These are phyloP conservation scores for Piscicola geometra DNA, from an alignment of 2,888 invertebrate species.

Conservation along the genomic window DNA sequence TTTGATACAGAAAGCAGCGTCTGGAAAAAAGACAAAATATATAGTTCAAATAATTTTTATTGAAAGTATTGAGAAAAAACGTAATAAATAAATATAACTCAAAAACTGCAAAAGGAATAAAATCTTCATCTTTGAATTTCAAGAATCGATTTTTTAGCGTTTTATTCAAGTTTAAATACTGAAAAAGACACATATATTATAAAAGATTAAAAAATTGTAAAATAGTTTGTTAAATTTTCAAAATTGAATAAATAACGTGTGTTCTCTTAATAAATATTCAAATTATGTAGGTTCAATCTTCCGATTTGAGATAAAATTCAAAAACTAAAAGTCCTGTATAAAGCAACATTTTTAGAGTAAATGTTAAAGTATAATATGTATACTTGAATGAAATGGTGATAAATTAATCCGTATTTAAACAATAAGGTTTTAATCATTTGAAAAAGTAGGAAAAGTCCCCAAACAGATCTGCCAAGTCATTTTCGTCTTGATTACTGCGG, in stretches of 20 bases:
- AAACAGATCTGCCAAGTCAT: slow-evolving; percentile 14
- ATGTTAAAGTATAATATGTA: too few species aligned
- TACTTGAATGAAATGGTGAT: neutral
- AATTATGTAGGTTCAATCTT: too few species aligned
- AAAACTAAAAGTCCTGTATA: too few species aligned
- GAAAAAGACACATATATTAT: neutral
- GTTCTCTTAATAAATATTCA: too few species aligned
- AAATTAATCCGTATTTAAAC: too few species aligned
- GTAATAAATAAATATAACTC: neutral
- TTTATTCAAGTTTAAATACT: neutral
- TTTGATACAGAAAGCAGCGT: neutral
- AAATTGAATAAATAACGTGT: too few species aligned
- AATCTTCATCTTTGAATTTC: neutral
- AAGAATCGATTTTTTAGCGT: neutral
- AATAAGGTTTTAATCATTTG: slow-evolving; percentile 4
- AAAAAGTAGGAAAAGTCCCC: slow-evolving; percentile 27
- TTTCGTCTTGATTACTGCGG: slow-evolving; percentile 28
- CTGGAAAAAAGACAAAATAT: neutral
- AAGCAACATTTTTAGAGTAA: too few species aligned
- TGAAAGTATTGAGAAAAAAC: slow-evolving; percentile 2
- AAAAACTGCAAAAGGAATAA: neutral
- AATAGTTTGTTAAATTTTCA: neutral
- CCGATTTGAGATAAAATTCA: too few species aligned
- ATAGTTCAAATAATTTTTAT: too few species aligned
- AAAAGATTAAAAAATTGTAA: neutral